Conservation (phyloP, 30 jellyfish, hydroid and myxozoan species). For the Morbakka virulenta region DNA sequence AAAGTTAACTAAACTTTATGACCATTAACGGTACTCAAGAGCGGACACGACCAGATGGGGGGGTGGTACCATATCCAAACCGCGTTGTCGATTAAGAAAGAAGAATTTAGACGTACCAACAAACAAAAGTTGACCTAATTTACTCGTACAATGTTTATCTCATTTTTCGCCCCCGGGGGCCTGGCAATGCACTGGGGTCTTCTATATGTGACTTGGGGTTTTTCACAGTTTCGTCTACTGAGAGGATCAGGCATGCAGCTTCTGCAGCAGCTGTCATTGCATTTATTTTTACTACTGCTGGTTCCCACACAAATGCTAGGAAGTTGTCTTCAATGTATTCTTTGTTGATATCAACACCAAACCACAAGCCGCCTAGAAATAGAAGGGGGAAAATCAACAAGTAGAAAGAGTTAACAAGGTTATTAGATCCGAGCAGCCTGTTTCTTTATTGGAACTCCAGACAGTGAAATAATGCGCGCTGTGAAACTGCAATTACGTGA, state of each 20-base stretch:
- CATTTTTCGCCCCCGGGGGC: neutral
- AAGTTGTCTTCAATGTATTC: constrained; percentile 93
- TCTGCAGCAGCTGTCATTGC: constrained; percentile 99
- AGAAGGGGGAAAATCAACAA: neutral
- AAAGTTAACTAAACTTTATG: too few relatives aligned
- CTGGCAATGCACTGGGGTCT: neutral
- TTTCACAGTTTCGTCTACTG: constrained; percentile 97
- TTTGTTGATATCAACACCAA: constrained; percentile 87
- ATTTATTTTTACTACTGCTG: constrained; percentile 89
- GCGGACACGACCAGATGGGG: too few relatives aligned
- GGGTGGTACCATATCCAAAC: too few relatives aligned
- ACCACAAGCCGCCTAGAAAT: constrained; percentile 85
- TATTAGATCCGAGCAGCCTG: too few relatives aligned
- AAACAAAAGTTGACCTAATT: too few relatives aligned
- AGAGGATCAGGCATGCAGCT: constrained; percentile 85
- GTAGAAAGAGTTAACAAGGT: too few relatives aligned
- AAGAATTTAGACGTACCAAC: too few relatives aligned
- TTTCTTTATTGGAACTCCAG: too few relatives aligned
- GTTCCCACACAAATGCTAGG: constrained; percentile 99
- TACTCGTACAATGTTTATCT: neutral
- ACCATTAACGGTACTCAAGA: too few relatives aligned
- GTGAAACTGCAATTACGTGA: too few relatives aligned
- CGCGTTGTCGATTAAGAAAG: too few relatives aligned
- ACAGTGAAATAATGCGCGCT: too few relatives aligned
- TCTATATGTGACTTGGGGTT: constrained; percentile 92